A percentile compares a stretch with the other conserved stretches of the same genome.
These are phyloP conservation scores for Drosophila falleni DNA, from an alignment of 2,888 invertebrate genomes.

Conservation along the genomic window DNA sequence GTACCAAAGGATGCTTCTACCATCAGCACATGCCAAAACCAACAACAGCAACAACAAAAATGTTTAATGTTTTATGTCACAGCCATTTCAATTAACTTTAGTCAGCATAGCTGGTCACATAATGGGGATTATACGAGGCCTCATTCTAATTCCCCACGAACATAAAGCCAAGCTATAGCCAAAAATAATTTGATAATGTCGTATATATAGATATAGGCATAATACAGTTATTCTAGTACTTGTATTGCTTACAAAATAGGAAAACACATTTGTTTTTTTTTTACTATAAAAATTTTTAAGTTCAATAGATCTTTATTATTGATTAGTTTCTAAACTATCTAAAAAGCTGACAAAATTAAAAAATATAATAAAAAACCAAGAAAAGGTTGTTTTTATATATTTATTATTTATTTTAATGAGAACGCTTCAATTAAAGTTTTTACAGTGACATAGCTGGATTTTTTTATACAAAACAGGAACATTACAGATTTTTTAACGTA, in stretches of 20 bases:
- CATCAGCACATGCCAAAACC: slow-evolving; percentile 15
- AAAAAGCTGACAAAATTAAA: too few species aligned
- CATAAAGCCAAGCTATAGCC: slow-evolving; percentile 2
- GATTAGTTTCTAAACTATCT: too few species aligned
- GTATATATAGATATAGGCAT: not conserved
- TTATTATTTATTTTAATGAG: too few species aligned
- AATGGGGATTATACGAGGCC: slow-evolving; percentile 27
- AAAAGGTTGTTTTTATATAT: too few species aligned
- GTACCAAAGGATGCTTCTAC: slow-evolving; percentile 27
- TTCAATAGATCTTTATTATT: not conserved
- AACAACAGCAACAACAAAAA: slow-evolving; percentile 18
- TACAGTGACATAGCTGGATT: too few species aligned
- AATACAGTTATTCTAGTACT: too few species aligned
- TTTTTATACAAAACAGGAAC: too few species aligned
- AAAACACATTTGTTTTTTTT: too few species aligned
- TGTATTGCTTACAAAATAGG: too few species aligned
- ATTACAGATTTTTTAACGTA: too few species aligned
- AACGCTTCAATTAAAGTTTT: too few species aligned
- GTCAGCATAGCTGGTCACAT: slow-evolving; percentile 34
- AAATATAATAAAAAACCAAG: too few species aligned
- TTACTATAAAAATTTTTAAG: not conserved
- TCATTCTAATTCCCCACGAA: slow-evolving; percentile 8
- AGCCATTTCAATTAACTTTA: slow-evolving; percentile 63
- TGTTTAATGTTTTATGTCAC: slow-evolving; percentile 61
- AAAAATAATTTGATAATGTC: slow-evolving; percentile 13